Percentiles rank a stretch among this genome's conserved stretches.
Evolutionary conservation across 2,797 vertebrate species (phyloP).

Genomic region (Eulemur albifrons): DNA sequence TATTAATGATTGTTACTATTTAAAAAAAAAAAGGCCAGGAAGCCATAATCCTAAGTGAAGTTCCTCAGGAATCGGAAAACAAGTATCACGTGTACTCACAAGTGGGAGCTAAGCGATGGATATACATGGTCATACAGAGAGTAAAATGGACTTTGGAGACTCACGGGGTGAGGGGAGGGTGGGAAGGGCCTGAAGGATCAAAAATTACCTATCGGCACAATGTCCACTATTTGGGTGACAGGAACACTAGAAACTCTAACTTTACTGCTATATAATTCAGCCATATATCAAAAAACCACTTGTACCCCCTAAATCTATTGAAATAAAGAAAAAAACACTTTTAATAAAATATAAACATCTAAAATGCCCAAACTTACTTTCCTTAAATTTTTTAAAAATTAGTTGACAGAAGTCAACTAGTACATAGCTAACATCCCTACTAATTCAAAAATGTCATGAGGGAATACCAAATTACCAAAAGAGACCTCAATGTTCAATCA

Average conservation of each 20-base stretch:
- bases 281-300: not conserved
- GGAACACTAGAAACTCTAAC: not conserved
- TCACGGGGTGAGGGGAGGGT: not conserved
- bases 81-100: not conserved
- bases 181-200: not conserved
- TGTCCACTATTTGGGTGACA: not conserved
- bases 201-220: not conserved
- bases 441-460: not conserved
- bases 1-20: not conserved
- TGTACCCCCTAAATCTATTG: not conserved
- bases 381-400: not conserved
- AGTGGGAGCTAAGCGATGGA: not conserved
- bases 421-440: not conserved
- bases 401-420: not conserved
- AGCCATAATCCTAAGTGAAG: not conserved
- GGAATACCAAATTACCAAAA: not conserved
- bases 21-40: not conserved
- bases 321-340: not conserved
- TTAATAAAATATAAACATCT: not conserved
- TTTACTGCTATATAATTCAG: not conserved
- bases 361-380: not conserved
- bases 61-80: not conserved
- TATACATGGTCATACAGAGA: not conserved
- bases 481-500: not conserved
- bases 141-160: not conserved